phyloP scores from a whole-genome alignment of 2,888 invertebrate species.

The Hipparchia semele region DNA sequence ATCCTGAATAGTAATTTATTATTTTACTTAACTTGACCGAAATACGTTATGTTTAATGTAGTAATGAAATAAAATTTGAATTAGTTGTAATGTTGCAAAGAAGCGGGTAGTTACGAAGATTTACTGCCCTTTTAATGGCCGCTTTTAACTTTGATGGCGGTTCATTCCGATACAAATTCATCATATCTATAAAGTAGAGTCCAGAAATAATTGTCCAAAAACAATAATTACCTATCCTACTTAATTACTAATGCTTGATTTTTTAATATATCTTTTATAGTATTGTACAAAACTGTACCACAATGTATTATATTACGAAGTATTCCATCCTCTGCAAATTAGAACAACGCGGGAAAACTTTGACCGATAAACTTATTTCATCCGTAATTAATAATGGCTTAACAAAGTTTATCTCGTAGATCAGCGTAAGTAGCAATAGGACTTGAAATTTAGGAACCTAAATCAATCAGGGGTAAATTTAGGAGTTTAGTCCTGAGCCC shows the following conservation, averaged over 20 bases:
- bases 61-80: conserved; percentile 43
- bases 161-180: conserved; percentile 55
- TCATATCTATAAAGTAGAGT: conserved; percentile 26
- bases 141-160: conserved; percentile 57
- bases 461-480: conserved; percentile 57
- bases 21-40: conserved; percentile 10
- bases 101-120: conserved; percentile 54
- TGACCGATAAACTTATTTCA: not conserved
- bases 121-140: conserved; percentile 58
- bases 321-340: too few relatives aligned
- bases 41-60: conserved; percentile 34
- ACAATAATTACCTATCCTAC: not conserved
- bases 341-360: not conserved
- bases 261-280: too few relatives aligned
- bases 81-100: conserved; percentile 48
- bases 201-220: conserved; percentile 32
- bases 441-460: conserved; percentile 47
- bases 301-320: not conserved
- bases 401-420: conserved; percentile 19
- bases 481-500: conserved; percentile 46
- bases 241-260: too few relatives aligned
- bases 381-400: conserved; percentile 17
- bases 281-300: not conserved
- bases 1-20: too few relatives aligned
- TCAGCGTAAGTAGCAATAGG: conserved; percentile 12